phyloP scores from a whole-genome alignment of 2,888 invertebrate species.

The Magallana nippona region DNA sequence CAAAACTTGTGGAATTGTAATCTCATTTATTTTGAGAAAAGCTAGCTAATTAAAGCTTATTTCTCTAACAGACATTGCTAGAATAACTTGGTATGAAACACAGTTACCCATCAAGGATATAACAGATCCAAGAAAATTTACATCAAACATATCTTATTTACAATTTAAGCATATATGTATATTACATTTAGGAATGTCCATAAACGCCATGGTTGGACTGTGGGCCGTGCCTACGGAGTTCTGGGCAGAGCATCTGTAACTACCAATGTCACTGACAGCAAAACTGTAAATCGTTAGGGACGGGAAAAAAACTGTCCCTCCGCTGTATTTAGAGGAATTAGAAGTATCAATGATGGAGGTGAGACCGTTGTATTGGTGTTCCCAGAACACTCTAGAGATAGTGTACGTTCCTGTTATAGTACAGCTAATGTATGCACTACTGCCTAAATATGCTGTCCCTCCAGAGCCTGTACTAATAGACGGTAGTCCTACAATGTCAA shows the following conservation, averaged over 20 bases:
- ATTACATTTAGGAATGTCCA: not conserved
- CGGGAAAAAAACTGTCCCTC: not conserved
- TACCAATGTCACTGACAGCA: not conserved
- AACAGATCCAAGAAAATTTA: too few relatives aligned
- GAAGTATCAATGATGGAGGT: not conserved
- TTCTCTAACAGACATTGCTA: too few relatives aligned
- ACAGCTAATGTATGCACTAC: not conserved
- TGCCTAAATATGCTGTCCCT: not conserved
- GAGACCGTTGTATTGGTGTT: not conserved
- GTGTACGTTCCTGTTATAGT: not conserved
- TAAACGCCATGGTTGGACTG: not conserved
- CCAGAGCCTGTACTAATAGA: not conserved
- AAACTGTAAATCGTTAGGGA: not conserved
- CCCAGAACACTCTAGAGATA: not conserved
- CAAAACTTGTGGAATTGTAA: too few relatives aligned
- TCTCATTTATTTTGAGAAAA: too few relatives aligned
- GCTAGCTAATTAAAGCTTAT: too few relatives aligned
- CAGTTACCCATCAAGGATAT: too few relatives aligned
- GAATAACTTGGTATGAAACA: too few relatives aligned
- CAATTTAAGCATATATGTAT: too few relatives aligned
- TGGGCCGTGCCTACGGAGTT: not conserved
- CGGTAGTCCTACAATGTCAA: not conserved
- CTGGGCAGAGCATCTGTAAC: constrained; percentile 1
- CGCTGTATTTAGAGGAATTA: not conserved
- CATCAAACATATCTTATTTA: too few relatives aligned